Conservation (phyloP, 2,113 vertebrate genomes). For the Mastomys natalensis region DNA sequence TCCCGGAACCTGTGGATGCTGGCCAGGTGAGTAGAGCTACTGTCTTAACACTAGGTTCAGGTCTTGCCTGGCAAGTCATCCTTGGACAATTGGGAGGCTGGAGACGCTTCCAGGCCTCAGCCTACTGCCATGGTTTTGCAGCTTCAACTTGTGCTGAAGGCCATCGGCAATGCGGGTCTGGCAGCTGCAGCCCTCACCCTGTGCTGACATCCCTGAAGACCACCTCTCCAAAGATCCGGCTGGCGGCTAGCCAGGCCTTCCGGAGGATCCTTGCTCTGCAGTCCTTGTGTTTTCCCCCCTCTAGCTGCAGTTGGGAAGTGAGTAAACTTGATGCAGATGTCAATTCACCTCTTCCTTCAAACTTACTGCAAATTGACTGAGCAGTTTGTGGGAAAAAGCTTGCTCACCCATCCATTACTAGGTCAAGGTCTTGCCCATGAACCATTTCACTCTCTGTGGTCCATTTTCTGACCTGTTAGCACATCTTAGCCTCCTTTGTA, state of each 20-base stretch:
- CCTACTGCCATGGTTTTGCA: slow-evolving; percentile 56
- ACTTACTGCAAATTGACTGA: not conserved
- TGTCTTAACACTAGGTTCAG: too few species aligned
- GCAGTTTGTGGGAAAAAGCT: not conserved
- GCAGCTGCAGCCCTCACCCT: slow-evolving; percentile 82
- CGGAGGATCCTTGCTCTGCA: slow-evolving; percentile 89
- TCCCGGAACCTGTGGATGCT: slow-evolving; percentile 54
- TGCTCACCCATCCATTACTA: too few species aligned
- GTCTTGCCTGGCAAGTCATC: accelerated
- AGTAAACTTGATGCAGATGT: not conserved
- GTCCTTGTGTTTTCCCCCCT: slow-evolving; percentile 45
- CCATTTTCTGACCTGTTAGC: not conserved
- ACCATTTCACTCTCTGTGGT: not conserved
- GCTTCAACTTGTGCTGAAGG: slow-evolving; percentile 90
- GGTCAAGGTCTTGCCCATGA: not conserved
- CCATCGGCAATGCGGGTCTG: slow-evolving; percentile 90
- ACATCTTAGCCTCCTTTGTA: too few species aligned
- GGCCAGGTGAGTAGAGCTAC: slow-evolving; percentile 77
- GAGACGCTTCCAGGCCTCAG: not conserved
- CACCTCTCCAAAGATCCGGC: slow-evolving; percentile 80
- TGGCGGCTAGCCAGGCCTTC: slow-evolving; percentile 91
- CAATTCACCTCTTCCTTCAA: not conserved
- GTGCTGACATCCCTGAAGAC: slow-evolving; percentile 81
- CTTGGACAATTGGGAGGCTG: not conserved
- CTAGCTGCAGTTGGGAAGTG: not conserved